Evolutionary conservation across 1,140 invertebrate genomes (phyloP), one percentile per base, ranked within the genome.

Genomic region (Leptopilina boulardi): DNA sequence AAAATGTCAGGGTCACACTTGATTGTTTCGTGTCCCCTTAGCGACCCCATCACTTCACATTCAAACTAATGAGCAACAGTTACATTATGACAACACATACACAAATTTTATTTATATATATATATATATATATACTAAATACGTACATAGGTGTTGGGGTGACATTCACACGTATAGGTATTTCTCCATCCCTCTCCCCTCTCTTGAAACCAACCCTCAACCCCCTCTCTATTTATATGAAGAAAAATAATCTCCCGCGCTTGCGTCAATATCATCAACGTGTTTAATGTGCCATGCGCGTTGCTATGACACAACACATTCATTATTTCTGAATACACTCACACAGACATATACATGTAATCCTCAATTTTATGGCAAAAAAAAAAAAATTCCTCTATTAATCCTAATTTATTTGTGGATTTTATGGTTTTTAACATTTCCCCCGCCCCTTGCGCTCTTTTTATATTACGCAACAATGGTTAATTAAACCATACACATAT

Each of bases 161-260:
- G 26, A 30, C 26, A 30, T 30, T 30, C 4, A 38, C 4, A 38
- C 34, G 34, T 38, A 38, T 38, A 38, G 18, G 15, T 21, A 54
- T 10, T 54, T 74, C 74, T 79, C 76, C 74, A 70, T 47, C 73
- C 47, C 80, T 72, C 74, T 42, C 51, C 74, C 56, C n/a, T n/a
- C n/a, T n/a, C n/a, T n/a, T n/a, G 23, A 1, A 38, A 38, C 34
- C 44, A 34, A 70, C 42, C 30, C 47, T 74, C 26, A 19, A 47
- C 26, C 23, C 71, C 23, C 38, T 73, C 66, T 70, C 71, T 72
- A 19, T 76, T 44, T 8, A 8, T 38, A 9, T 38, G 1, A 38
- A 38, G n/a, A n/a, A n/a, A n/a, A n/a, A n/a, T n/a, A n/a, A 38
- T 30, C 38, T n/a, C 79, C 54, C 54, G 75, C 77, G 51, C 51